phyloP scores from a whole-genome alignment of 2,888 invertebrate genomes.

The Drosophila subsilvestris region DNA sequence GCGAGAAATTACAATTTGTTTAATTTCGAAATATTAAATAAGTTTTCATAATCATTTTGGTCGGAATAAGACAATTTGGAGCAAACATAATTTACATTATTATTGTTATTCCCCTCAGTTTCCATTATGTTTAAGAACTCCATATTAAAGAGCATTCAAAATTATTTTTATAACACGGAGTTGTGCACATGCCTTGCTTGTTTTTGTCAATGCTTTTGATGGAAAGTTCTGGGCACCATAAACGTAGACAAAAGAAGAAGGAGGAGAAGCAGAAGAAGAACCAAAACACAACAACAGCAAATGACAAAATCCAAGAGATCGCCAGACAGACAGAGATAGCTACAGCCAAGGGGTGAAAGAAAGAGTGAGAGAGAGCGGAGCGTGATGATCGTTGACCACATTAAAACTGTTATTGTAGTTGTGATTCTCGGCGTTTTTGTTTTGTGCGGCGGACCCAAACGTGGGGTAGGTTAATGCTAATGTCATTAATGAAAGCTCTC shows the following conservation, averaged over 20 bases:
- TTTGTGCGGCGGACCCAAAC: conserved; percentile 44
- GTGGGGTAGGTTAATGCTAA: conserved; percentile 74
- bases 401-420: conserved; percentile 31
- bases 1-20: background rate
- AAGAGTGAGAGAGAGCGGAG: background rate
- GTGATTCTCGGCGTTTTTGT: conserved; percentile 21
- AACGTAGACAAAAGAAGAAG: conserved; percentile 19
- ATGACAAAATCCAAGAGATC: conserved; percentile 28
- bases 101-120: background rate
- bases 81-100: no score
- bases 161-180: background rate
- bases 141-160: conserved; percentile 8
- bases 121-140: background rate
- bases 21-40: background rate
- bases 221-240: conserved; percentile 72
- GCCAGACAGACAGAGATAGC: conserved; percentile 18
- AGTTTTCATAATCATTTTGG: background rate
- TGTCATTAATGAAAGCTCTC: conserved; percentile 40
- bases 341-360: background rate
- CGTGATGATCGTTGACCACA: conserved; percentile 46
- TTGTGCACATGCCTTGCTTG: conserved; percentile 11
- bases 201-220: conserved; percentile 55
- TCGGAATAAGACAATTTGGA: background rate
- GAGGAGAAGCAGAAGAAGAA: background rate
- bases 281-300: conserved; percentile 6